Base-by-base conservation (phyloP, 2,888 invertebrate genomes). In the Synanthedon formicaeformis region DNA sequence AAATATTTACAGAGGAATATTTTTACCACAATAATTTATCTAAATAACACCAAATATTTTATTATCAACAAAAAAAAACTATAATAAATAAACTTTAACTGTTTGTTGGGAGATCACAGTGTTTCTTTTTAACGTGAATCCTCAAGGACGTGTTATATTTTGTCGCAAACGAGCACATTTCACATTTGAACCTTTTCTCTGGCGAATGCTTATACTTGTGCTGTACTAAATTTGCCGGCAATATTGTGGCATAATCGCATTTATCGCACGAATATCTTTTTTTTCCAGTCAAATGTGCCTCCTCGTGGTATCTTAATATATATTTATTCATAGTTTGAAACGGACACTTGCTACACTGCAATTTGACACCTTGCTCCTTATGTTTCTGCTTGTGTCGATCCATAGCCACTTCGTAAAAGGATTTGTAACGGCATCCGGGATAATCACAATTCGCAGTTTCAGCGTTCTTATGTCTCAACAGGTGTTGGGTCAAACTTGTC, bases 291-390 rank as follows among this genome's bases (percentile, higher is more conserved):
- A 63, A 58, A 55, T 87, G 87, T 0, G 83, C 84, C 60, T 86
- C 84, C 50, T 84, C 84, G 1, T 87, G 87, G 51, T 86, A 85
- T 49, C 67, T 80, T 14, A 87, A 57, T 6, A 85, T 78, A 53
- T 87, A 86, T 56, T 86, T 86, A 60, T 85, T 85, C 83, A 84
- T 85, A 0, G 79, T 76, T 58, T 84, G 83, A 56, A 86, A 87
- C 0, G 84, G 75, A 56, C 86, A 86, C 14, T 79, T 73, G 0
- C 72, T 60, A 57, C 86, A 87, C 55, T 86, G 82, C 14, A 84
- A 59, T 58, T 82, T 85, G 0, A 82, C 77, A 5, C 84, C 83
- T 40, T 71, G 63, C 45, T 82, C 81, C 0, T 57, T 61, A 57
- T 87, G 87, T 51, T 74, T 80, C 1, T 66, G 59, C 52, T 70